Conservation (phyloP, 2,113 vertebrate species). For the Chinchilla lanigera region DNA sequence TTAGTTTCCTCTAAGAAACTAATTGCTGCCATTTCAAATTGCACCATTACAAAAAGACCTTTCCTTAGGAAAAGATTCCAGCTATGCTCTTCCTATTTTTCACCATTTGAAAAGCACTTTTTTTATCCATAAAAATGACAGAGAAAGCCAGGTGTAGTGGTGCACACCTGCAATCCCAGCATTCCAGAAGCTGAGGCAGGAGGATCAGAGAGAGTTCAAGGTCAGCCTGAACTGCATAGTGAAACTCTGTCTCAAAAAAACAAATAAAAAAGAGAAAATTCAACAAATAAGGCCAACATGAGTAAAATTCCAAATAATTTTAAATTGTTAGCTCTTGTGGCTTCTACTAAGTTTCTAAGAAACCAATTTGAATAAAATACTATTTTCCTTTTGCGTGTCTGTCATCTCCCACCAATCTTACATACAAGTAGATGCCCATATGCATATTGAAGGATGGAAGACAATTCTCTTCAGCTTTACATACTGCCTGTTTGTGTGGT, state of each 20-base stretch:
- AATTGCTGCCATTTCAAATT: constrained; percentile 69
- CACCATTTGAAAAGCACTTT: constrained; percentile 38
- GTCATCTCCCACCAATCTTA: neutral
- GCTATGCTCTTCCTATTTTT: neutral
- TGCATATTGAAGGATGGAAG: neutral
- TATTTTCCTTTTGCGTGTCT: constrained; percentile 1
- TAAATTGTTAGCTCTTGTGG: neutral
- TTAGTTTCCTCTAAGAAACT: constrained; percentile 73
- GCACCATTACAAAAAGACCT: neutral
- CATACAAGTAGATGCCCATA: neutral
- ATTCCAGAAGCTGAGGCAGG: neutral
- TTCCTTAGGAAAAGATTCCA: constrained; percentile 5
- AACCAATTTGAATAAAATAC: neutral
- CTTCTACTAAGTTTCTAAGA: neutral
- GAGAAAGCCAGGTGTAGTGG: neutral
- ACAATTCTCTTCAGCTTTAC: neutral
- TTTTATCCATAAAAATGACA: constrained; percentile 17
- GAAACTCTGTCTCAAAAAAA: neutral
- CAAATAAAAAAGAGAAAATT: neutral
- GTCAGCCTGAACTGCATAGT: neutral
- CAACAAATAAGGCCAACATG: neutral
- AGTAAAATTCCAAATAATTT: constrained; percentile 1
- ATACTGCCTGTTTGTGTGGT: neutral
- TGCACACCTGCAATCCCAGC: neutral
- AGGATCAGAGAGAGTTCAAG: neutral